A percentile compares a stretch with the other conserved stretches of the same genome.
Conservation (phyloP, 2,888 invertebrate species). For the Thelaira solivaga region DNA sequence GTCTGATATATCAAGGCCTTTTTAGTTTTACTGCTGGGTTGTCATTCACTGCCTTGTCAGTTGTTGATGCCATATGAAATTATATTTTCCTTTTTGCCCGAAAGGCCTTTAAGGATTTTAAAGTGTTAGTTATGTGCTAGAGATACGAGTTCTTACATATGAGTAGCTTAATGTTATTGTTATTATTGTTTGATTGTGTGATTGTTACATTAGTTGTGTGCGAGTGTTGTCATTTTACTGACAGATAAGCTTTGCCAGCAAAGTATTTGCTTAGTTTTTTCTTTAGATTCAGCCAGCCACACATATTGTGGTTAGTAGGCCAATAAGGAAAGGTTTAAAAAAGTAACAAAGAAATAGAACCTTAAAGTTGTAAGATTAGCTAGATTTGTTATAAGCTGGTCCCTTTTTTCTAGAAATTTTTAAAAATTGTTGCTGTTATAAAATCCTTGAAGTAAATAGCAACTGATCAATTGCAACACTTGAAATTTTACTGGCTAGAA, state of each 20-base stretch:
- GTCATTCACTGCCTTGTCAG: neutral
- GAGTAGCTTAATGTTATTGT: slow-evolving; percentile 42
- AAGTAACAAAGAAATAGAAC: too few species aligned
- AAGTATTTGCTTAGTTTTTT: slow-evolving; percentile 14
- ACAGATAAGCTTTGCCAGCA: slow-evolving; percentile 40
- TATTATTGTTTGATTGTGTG: slow-evolving; percentile 37
- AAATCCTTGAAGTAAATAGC: too few species aligned
- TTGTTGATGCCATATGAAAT: neutral
- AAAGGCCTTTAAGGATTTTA: slow-evolving; percentile 41
- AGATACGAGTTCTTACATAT: slow-evolving; percentile 13
- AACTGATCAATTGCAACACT: slow-evolving; percentile 8
- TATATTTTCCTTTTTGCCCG: neutral
- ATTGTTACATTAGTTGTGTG: neutral
- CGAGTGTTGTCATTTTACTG: slow-evolving; percentile 47
- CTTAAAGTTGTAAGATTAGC: too few species aligned
- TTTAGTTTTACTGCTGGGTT: slow-evolving; percentile 13
- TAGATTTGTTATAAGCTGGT: too few species aligned
- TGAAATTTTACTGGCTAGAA: neutral
- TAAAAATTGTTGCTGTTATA: too few species aligned
- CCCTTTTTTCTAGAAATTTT: too few species aligned
- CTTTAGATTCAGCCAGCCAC: slow-evolving; percentile 18
- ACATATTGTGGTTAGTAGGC: slow-evolving; percentile 28
- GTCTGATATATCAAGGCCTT: too few species aligned
- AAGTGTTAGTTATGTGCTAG: slow-evolving; percentile 31
- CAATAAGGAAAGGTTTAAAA: too few species aligned